phyloP scores from a whole-genome alignment of 2,797 vertebrate genomes.

The Liparis tanakae region DNA sequence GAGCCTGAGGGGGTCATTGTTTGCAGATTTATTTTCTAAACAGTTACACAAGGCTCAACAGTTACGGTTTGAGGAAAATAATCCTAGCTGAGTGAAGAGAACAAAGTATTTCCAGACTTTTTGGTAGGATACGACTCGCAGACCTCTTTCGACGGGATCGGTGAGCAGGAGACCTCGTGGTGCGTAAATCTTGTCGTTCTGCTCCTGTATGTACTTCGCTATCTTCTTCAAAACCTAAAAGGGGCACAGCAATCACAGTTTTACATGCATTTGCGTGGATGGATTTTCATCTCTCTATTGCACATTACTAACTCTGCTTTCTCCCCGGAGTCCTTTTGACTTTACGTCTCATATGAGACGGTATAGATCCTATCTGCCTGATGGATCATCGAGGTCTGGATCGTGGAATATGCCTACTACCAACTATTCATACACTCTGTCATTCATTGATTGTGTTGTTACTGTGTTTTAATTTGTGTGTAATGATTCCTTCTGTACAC shows the following conservation, averaged over 20 bases:
- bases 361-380: too few species aligned
- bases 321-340: too few species aligned
- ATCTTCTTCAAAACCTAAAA: slow-evolving; percentile 96
- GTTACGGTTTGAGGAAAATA: neutral
- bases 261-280: neutral
- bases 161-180: slow-evolving; percentile 96
- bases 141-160: slow-evolving; percentile 95
- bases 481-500: too few species aligned
- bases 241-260: neutral
- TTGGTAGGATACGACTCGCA: slow-evolving; percentile 94
- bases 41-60: neutral
- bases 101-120: neutral
- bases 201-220: slow-evolving; percentile 95
- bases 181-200: slow-evolving; percentile 97
- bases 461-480: too few species aligned
- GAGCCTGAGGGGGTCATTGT: neutral
- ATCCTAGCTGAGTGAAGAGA: neutral
- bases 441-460: too few species aligned
- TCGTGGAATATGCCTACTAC: too few species aligned
- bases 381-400: too few species aligned
- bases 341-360: too few species aligned
- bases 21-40: slow-evolving; percentile 2
- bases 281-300: too few species aligned
- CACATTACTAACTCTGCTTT: too few species aligned
- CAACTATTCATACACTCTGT: too few species aligned